phyloP scores from a whole-genome alignment of 2,888 invertebrate species.

The Pyrrhosoma nymphula region DNA sequence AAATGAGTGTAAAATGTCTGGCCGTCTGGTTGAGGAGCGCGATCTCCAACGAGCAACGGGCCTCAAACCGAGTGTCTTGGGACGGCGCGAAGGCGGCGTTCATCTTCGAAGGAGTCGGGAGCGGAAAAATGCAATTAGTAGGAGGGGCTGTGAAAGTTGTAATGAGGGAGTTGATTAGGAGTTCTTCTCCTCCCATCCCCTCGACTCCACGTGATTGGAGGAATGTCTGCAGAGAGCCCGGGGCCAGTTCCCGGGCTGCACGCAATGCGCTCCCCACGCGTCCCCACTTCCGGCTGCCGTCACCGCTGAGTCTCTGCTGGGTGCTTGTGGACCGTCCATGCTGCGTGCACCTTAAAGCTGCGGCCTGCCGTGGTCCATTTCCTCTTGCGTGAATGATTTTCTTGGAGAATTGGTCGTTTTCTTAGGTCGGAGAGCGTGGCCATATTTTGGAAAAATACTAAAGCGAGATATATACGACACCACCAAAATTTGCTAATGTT shows the following conservation, averaged over 20 bases:
- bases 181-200: not conserved
- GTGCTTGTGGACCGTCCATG: not conserved
- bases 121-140: not conserved
- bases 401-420: not conserved
- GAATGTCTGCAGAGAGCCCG: too few species aligned
- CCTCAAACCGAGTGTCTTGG: not conserved
- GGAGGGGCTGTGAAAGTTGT: not conserved
- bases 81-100: not conserved
- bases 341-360: not conserved
- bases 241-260: too few species aligned
- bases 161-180: slow-evolving; percentile 10
- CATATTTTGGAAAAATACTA: not conserved
- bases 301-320: not conserved
- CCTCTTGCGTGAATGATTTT: not conserved
- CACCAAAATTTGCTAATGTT: too few species aligned
- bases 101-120: not conserved
- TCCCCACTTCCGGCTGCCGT: not conserved
- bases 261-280: not conserved
- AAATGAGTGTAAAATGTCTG: too few species aligned
- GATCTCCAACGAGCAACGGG: too few species aligned
- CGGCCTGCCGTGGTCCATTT: not conserved
- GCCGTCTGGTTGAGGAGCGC: too few species aligned
- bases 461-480: not conserved
- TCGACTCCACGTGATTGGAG: not conserved
- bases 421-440: not conserved